phyloP scores from a whole-genome alignment of 2,888 invertebrate genomes.

The Neoaliturus tenellus region DNA sequence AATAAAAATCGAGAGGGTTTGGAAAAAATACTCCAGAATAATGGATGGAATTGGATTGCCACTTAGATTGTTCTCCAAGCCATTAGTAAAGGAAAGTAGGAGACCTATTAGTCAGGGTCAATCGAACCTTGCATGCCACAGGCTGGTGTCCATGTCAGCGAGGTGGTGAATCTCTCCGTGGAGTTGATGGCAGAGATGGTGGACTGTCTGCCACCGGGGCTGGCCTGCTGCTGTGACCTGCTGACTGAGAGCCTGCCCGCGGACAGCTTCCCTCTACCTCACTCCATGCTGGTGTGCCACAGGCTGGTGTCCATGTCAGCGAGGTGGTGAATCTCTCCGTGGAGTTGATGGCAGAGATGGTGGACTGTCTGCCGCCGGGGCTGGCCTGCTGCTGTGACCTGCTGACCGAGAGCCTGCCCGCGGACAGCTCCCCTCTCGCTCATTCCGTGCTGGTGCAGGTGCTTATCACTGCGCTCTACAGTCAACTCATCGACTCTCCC shows the following conservation, averaged over 20 bases:
- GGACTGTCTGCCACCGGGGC: conserved; percentile 80
- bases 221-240: conserved; percentile 74
- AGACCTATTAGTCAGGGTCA: too few relatives aligned
- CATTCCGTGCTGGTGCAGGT: conserved; percentile 84
- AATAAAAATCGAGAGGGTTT: too few relatives aligned
- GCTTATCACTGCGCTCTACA: conserved; percentile 73
- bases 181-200: conserved; percentile 82
- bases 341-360: conserved; percentile 81
- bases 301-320: conserved; percentile 61
- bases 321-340: conserved; percentile 79
- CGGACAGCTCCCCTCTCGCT: conserved; percentile 82
- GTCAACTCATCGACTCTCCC: conserved; percentile 75
- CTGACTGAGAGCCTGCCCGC: conserved; percentile 83
- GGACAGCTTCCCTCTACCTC: conserved; percentile 81
- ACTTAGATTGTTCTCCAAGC: too few relatives aligned
- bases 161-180: conserved; percentile 79
- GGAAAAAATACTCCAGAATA: too few relatives aligned
- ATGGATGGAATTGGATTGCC: too few relatives aligned
- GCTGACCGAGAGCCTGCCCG: conserved; percentile 82
- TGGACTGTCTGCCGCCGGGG: conserved; percentile 81
- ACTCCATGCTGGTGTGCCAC: conserved; percentile 76
- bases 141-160: conserved; percentile 61
- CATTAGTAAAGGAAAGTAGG: too few relatives aligned
- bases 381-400: conserved; percentile 74
- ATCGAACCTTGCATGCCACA: conserved; percentile 46